phyloP scores from a whole-genome alignment of 2,888 invertebrate species.

The Reticulitermes lucifugus region DNA sequence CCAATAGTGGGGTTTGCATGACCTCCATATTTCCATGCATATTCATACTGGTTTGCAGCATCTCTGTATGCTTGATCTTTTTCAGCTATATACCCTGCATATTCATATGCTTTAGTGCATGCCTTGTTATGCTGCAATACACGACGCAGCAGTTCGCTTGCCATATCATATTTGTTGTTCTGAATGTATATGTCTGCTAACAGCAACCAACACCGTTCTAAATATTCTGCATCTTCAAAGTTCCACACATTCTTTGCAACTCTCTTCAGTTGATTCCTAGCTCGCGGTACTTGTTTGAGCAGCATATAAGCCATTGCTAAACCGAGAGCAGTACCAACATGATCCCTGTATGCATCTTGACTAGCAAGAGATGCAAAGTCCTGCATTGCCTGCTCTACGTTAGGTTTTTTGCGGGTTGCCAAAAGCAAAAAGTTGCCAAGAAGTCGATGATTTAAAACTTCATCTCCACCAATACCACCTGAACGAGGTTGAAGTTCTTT shows the following conservation, averaged over 20 bases:
- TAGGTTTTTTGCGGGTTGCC: slow-evolving; percentile 84
- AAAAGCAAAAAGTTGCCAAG: slow-evolving; percentile 85
- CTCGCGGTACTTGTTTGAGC: slow-evolving; percentile 90
- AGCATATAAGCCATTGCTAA: slow-evolving; percentile 87
- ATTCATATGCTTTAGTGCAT: slow-evolving; percentile 91
- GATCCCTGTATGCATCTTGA: slow-evolving; percentile 76
- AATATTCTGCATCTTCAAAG: slow-evolving; percentile 94
- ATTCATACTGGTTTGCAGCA: slow-evolving; percentile 84
- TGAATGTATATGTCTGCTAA: slow-evolving; percentile 91
- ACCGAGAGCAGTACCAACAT: slow-evolving; percentile 88
- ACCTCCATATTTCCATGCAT: slow-evolving; percentile 88
- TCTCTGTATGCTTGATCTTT: slow-evolving; percentile 92
- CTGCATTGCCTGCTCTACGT: slow-evolving; percentile 86
- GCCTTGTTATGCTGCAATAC: slow-evolving; percentile 87
- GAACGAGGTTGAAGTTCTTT: slow-evolving; percentile 77
- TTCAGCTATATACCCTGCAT: slow-evolving; percentile 86
- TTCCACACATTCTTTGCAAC: slow-evolving; percentile 90
- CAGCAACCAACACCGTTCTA: slow-evolving; percentile 95
- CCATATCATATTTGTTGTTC: slow-evolving; percentile 85
- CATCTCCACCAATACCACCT: slow-evolving; percentile 72
- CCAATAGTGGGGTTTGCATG: slow-evolving; percentile 87
- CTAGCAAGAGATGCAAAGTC: slow-evolving; percentile 80
- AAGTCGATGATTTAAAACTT: slow-evolving; percentile 75
- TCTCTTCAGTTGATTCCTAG: slow-evolving; percentile 92
- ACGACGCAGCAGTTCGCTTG: slow-evolving; percentile 82